These are phyloP conservation scores for Pomacea canaliculata DNA, from an alignment of 2,888 invertebrate species.

Conservation along the genomic window DNA sequence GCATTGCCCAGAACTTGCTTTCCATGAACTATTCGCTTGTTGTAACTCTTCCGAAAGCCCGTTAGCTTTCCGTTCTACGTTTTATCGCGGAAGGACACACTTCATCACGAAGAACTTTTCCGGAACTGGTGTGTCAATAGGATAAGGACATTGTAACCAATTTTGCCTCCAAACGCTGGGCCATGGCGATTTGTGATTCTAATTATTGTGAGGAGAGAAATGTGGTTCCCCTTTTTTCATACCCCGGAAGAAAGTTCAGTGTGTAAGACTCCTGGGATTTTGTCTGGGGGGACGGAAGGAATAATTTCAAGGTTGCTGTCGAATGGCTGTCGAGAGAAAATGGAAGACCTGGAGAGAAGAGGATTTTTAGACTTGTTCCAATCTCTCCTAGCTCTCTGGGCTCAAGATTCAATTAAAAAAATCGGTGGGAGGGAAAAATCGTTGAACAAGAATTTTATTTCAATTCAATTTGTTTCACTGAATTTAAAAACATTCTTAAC, in stretches of 20 bases:
- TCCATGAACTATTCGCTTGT: too few species aligned
- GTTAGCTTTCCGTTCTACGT: slow-evolving; percentile 1
- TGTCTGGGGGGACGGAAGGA: not conserved
- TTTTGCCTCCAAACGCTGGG: slow-evolving; percentile 8
- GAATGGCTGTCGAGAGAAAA: not conserved
- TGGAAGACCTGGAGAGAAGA: not conserved
- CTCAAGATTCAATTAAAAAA: too few species aligned
- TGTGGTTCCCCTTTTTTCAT: not conserved
- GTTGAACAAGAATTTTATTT: too few species aligned
- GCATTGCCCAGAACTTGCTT: too few species aligned
- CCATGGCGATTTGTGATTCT: slow-evolving; percentile 21
- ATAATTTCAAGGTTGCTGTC: slow-evolving; percentile 1
- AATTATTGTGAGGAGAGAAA: slow-evolving; percentile 16
- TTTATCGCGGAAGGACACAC: slow-evolving; percentile 22
- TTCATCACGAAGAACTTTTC: slow-evolving; percentile 11
- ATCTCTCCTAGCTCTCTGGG: not conserved
- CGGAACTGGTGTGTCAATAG: slow-evolving; percentile 22
- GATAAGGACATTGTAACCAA: slow-evolving; percentile 24
- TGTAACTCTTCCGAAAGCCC: too few species aligned
- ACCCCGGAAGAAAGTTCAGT: not conserved
- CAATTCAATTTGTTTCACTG: too few species aligned
- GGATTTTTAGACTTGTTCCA: not conserved
- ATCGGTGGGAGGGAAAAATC: too few species aligned
- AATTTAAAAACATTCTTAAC: too few species aligned
- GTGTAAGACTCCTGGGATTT: not conserved